These are phyloP conservation scores for Eubucco bourcierii DNA, from an alignment of 2,113 vertebrate species.

Conservation along the genomic window DNA sequence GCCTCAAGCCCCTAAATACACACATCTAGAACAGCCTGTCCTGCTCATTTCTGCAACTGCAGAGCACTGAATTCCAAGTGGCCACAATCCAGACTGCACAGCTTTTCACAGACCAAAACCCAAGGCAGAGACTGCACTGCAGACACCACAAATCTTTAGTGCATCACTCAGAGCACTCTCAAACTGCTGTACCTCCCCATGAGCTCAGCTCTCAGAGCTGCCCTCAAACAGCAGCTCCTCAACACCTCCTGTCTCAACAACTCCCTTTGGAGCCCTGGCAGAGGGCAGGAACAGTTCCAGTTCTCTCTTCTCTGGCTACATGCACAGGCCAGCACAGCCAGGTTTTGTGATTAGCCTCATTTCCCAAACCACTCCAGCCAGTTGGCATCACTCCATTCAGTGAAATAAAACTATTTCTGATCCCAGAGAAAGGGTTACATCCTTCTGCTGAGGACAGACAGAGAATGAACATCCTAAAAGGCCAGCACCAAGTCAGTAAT, in stretches of 20 bases:
- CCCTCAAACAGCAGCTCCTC: neutral
- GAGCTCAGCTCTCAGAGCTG: neutral
- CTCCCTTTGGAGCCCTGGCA: neutral
- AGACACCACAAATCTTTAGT: neutral
- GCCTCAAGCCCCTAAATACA: neutral
- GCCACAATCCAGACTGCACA: neutral
- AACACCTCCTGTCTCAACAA: neutral
- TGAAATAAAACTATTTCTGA: neutral
- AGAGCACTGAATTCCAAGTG: neutral
- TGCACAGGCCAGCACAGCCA: neutral
- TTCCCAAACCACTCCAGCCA: neutral
- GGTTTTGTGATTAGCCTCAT: neutral
- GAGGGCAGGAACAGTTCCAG: neutral
- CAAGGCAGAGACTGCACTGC: neutral
- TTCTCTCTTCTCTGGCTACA: neutral
- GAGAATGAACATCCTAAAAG: neutral
- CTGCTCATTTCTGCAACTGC: neutral
- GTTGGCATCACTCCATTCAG: neutral
- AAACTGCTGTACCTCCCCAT: neutral
- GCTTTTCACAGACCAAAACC: neutral
- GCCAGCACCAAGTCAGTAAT: neutral
- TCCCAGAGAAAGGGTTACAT: neutral
- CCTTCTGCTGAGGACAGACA: neutral
- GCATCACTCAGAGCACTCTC: rapidly evolving
- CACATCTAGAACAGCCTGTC: neutral